phyloP scores from a whole-genome alignment of 2,113 vertebrate genomes.

The Opisthocomus hoazin region DNA sequence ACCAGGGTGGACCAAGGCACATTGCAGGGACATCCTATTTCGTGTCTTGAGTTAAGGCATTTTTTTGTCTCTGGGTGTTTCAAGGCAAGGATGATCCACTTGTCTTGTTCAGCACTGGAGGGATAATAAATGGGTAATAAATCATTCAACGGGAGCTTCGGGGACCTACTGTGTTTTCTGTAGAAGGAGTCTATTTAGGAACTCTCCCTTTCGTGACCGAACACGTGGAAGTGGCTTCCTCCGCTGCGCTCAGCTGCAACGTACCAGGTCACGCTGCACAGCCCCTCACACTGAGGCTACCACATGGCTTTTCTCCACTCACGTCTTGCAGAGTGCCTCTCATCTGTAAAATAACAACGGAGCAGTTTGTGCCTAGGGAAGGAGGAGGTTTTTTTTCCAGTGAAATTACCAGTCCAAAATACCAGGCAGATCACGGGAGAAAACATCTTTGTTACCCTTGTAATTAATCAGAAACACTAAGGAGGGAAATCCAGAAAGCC shows the following conservation, averaged over 20 bases:
- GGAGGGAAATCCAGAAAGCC: background rate
- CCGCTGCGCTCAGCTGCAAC: fast-evolving
- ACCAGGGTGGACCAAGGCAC: background rate
- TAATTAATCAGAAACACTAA: background rate
- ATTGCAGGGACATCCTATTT: fast-evolving
- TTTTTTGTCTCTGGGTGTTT: background rate
- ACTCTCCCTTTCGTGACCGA: background rate
- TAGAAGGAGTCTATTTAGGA: background rate
- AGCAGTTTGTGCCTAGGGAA: background rate
- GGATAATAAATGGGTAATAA: background rate
- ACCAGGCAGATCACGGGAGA: background rate
- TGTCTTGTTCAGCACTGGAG: background rate
- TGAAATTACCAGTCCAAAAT: background rate
- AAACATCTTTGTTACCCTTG: background rate
- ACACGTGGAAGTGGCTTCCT: background rate
- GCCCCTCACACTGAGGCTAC: background rate
- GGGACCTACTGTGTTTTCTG: background rate
- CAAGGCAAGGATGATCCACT: fast-evolving
- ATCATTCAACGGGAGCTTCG: background rate
- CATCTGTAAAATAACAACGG: background rate
- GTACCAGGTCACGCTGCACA: background rate
- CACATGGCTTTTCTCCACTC: too few relatives aligned
- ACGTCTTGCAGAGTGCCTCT: background rate
- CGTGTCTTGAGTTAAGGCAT: fast-evolving
- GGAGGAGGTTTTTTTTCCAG: background rate